Conservation (phyloP, 2,888 invertebrate genomes). For the Lacanobia wlatinum region DNA sequence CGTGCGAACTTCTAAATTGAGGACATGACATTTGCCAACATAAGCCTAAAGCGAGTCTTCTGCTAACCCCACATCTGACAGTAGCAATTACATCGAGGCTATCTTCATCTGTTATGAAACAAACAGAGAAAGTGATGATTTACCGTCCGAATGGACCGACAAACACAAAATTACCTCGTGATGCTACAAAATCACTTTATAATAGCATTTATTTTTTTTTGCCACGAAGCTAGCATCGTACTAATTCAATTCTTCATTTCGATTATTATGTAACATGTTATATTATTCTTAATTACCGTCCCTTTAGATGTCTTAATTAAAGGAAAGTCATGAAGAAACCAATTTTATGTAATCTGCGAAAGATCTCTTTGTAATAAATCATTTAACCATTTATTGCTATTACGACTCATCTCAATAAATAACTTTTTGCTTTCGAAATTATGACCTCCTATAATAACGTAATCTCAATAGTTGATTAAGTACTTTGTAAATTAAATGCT, state of each 20-base stretch:
- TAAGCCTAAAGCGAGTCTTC: constrained; percentile 2
- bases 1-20: constrained; percentile 14
- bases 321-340: constrained; percentile 32
- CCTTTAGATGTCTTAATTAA: constrained; percentile 51
- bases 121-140: constrained; percentile 79
- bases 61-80: constrained; percentile 65
- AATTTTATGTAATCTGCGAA: constrained; percentile 32
- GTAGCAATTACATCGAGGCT: constrained; percentile 69
- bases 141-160: constrained; percentile 70
- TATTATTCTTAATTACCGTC: constrained; percentile 33
- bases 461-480: neutral
- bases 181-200: constrained; percentile 75
- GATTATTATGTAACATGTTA: constrained; percentile 27
- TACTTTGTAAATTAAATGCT: neutral
- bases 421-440: constrained; percentile 45
- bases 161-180: constrained; percentile 67
- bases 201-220: constrained; percentile 69
- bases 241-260: constrained; percentile 42
- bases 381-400: constrained; percentile 15
- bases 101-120: constrained; percentile 73
- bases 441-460: constrained; percentile 1
- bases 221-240: constrained; percentile 1
- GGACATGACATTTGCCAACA: constrained; percentile 37
- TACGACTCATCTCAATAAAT: constrained; percentile 25
- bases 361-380: constrained; percentile 28